Evolutionary conservation across 2,888 invertebrate genomes (phyloP).

Genomic region (Pseudococcus longispinus): DNA sequence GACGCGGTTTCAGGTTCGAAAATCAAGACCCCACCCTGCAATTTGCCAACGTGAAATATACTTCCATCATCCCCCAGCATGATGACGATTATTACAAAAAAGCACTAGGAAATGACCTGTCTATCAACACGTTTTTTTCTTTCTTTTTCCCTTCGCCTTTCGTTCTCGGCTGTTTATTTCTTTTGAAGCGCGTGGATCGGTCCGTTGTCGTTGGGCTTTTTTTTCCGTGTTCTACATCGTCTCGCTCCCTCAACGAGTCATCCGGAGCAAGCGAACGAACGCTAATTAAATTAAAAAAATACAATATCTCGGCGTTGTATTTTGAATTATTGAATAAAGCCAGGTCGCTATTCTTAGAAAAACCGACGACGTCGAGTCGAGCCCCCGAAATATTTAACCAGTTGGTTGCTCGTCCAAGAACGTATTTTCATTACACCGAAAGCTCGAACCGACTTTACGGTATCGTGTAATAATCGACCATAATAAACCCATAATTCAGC

Average conservation of each 20-base stretch:
- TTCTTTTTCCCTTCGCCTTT: background rate
- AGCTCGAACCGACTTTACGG: background rate
- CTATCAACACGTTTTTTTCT: slow-evolving; percentile 30
- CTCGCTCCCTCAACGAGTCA: background rate
- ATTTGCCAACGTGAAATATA: background rate
- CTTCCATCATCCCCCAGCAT: slow-evolving; percentile 21
- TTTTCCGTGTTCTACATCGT: background rate
- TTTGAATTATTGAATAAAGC: slow-evolving; percentile 7
- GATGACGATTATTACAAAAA: slow-evolving; percentile 1
- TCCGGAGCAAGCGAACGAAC: background rate
- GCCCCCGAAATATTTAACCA: background rate
- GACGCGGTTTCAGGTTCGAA: background rate
- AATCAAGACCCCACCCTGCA: slow-evolving; percentile 47
- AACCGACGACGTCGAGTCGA: background rate
- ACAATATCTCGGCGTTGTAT: background rate
- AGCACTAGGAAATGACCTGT: slow-evolving; percentile 51
- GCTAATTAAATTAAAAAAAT: slow-evolving; percentile 5
- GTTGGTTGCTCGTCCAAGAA: background rate
- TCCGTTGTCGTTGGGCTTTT: background rate
- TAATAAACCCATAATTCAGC: background rate
- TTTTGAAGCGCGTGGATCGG: background rate
- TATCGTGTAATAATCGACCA: background rate
- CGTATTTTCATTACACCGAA: background rate
- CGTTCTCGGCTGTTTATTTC: background rate
- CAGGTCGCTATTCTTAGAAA: background rate